Evolutionary conservation across 2,888 invertebrate genomes (phyloP).

Genomic region (Drosophila phalerata): DNA sequence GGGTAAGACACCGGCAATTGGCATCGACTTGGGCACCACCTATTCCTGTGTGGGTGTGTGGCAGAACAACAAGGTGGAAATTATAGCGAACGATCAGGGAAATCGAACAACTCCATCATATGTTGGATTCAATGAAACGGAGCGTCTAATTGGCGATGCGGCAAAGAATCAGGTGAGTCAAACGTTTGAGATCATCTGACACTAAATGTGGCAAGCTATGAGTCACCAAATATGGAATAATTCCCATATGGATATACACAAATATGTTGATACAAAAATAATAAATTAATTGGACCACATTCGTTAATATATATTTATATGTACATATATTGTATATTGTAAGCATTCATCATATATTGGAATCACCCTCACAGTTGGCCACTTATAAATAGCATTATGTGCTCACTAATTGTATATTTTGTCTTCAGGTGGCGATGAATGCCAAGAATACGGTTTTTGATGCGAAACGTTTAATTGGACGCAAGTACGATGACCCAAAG

Average conservation of each 20-base stretch:
- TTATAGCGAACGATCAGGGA: conserved; percentile 95
- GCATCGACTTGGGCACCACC: conserved; percentile 95
- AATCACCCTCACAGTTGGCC: conserved; percentile 17
- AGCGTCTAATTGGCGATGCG: conserved; percentile 94
- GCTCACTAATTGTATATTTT: conserved; percentile 29
- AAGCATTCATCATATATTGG: conserved; percentile 7
- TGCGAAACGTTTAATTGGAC: conserved; percentile 93
- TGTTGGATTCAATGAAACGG: conserved; percentile 94
- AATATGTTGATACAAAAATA: too few species aligned
- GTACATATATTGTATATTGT: neutral
- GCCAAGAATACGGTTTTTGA: conserved; percentile 93
- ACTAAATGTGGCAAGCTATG: conserved; percentile 17
- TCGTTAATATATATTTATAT: neutral
- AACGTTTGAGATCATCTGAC: conserved; percentile 8
- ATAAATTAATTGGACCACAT: neutral
- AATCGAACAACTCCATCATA: conserved; percentile 95
- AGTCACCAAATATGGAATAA: conserved; percentile 41
- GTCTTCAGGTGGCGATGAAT: conserved; percentile 90
- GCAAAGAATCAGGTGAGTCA: conserved; percentile 92
- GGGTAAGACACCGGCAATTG: conserved; percentile 88
- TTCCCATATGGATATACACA: neutral
- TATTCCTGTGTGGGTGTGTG: conserved; percentile 95
- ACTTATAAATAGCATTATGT: conserved; percentile 38
- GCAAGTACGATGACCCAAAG: conserved; percentile 91
- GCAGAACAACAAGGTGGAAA: conserved; percentile 92